These are phyloP conservation scores for Phanerotoma sp. DNA, from an alignment of 2,888 invertebrate species.

Conservation along the genomic window DNA sequence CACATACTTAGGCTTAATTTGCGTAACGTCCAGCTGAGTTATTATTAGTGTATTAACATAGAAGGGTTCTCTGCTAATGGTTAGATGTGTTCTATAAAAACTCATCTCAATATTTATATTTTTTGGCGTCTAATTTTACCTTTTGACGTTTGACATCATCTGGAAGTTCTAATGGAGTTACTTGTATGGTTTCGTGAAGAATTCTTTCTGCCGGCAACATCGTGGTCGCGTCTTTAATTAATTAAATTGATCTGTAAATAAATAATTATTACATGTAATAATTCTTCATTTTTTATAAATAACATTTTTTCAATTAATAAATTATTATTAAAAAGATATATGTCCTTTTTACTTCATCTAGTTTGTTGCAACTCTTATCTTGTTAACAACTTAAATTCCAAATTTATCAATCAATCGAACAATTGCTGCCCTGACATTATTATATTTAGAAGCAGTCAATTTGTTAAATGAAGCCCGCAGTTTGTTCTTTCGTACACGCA, in stretches of 20 bases:
- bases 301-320: neutral
- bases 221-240: conserved; percentile 34
- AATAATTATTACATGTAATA: too few species aligned
- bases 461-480: too few species aligned
- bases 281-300: too few species aligned
- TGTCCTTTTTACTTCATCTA: too few species aligned
- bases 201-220: conserved; percentile 47
- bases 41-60: conserved; percentile 33
- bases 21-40: conserved; percentile 29
- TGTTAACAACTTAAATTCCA: too few species aligned
- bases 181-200: conserved; percentile 51
- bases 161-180: conserved; percentile 45
- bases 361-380: too few species aligned
- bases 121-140: conserved; percentile 37
- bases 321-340: too few species aligned
- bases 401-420: too few species aligned
- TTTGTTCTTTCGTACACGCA: too few species aligned
- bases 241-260: conserved; percentile 28
- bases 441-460: too few species aligned
- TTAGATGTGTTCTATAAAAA: conserved; percentile 13
- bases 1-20: conserved; percentile 36
- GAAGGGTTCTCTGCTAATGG: conserved; percentile 27
- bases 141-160: conserved; percentile 49
- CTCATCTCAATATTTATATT: too few species aligned
- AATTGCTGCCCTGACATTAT: too few species aligned